phyloP scores from a whole-genome alignment of 2,888 invertebrate species.

The Cancer borealis region DNA sequence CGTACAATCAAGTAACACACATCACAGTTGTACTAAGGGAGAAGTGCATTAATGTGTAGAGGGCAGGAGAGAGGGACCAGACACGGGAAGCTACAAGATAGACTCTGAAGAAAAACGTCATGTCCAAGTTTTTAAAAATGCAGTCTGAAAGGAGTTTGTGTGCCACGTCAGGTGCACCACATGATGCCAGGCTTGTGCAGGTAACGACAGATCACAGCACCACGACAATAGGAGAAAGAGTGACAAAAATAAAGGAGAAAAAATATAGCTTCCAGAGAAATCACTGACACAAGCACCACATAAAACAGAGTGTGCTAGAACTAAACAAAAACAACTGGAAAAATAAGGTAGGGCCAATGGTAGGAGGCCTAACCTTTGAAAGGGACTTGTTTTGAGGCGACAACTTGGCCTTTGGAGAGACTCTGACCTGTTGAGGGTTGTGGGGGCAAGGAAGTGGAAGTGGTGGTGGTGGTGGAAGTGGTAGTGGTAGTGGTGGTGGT shows the following conservation, averaged over 20 bases:
- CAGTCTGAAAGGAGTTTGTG: neutral
- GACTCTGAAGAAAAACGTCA: neutral
- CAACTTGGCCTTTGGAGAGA: constrained; percentile 53
- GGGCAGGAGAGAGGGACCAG: neutral
- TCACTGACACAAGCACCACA: constrained; percentile 24
- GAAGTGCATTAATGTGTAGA: neutral
- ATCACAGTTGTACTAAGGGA: neutral
- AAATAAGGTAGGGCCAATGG: neutral
- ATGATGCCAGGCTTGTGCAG: constrained; percentile 32
- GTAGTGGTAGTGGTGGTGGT: constrained; percentile 42
- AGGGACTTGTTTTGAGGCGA: constrained; percentile 46
- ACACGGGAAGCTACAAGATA: constrained; percentile 34
- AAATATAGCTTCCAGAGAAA: neutral
- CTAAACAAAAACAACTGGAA: neutral
- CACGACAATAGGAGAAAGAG: constrained; percentile 14
- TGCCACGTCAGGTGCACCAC: neutral
- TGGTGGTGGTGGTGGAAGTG: neutral
- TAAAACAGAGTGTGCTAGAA: neutral
- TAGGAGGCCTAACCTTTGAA: constrained; percentile 61
- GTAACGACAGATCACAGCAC: constrained; percentile 35
- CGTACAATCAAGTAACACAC: constrained; percentile 3
- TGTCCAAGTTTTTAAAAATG: neutral
- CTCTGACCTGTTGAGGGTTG: constrained; percentile 54
- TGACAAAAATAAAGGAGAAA: neutral
- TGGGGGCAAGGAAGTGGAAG: constrained; percentile 47